phyloP scores from a whole-genome alignment of 30 jellyfish, hydroid and myxozoan species.

The Hydra vulgaris region DNA sequence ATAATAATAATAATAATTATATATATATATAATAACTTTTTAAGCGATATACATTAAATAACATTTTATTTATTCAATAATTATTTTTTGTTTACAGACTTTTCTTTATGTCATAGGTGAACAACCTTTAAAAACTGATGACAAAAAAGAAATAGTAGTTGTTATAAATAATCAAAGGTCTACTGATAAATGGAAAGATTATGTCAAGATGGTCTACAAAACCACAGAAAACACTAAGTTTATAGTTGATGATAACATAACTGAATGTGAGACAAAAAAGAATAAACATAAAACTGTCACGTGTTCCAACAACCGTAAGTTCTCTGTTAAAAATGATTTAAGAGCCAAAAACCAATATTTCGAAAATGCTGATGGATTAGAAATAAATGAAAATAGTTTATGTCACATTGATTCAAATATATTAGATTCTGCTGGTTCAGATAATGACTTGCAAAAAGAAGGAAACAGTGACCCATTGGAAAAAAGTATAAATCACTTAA shows the following conservation, averaged over 20 bases:
- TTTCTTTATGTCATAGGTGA: too few relatives aligned
- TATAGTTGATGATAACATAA: neutral
- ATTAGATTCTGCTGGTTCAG: neutral
- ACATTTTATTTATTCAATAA: too few relatives aligned
- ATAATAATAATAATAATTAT: too few relatives aligned
- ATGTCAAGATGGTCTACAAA: neutral
- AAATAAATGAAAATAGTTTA: neutral
- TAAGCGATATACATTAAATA: too few relatives aligned
- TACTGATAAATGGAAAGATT: neutral
- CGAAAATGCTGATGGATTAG: neutral
- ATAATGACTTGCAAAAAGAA: too few relatives aligned
- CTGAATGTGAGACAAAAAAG: neutral
- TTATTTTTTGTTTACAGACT: too few relatives aligned
- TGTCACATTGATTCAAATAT: neutral
- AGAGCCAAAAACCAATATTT: too few relatives aligned
- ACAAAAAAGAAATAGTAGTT: too few relatives aligned
- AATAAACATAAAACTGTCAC: neutral
- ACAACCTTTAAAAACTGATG: too few relatives aligned
- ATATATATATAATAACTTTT: too few relatives aligned
- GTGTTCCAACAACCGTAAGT: neutral
- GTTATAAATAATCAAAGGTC: neutral
- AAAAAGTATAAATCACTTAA: too few relatives aligned
- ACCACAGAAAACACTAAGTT: neutral
- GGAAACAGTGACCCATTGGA: neutral
- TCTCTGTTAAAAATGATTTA: neutral